phyloP scores from a whole-genome alignment of 2,113 vertebrate species.

The Bambusicola thoracicus region DNA sequence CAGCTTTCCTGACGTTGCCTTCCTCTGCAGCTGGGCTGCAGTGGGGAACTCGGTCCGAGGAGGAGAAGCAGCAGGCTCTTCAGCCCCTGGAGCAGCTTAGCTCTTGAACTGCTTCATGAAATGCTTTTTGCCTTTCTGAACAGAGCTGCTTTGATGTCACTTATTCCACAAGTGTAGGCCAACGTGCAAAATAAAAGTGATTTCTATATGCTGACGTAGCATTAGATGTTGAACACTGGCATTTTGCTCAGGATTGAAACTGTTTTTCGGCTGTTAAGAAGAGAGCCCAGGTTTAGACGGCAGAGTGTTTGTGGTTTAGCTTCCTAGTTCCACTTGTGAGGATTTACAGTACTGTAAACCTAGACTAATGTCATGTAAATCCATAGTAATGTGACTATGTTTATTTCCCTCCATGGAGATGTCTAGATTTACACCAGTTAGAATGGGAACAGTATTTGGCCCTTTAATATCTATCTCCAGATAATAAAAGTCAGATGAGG shows the following conservation, averaged over 20 bases:
- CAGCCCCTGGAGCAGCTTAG: neutral
- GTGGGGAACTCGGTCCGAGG: neutral
- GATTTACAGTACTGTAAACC: conserved; percentile 38
- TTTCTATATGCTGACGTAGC: neutral
- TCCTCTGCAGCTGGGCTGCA: rapidly evolving
- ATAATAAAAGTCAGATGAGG: conserved; percentile 69
- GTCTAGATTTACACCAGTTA: conserved; percentile 51
- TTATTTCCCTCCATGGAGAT: conserved; percentile 36
- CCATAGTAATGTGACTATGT: conserved; percentile 15
- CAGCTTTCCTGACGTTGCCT: neutral
- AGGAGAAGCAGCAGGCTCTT: neutral
- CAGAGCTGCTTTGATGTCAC: neutral
- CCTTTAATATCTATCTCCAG: conserved; percentile 59
- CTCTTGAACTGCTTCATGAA: neutral
- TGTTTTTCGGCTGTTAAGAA: neutral
- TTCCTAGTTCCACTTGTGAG: conserved; percentile 1
- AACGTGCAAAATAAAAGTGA: neutral
- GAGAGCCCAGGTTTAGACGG: neutral
- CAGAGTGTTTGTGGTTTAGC: conserved; percentile 4
- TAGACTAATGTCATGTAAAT: neutral
- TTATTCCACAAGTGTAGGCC: conserved; percentile 9
- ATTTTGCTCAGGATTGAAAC: neutral
- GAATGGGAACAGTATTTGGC: conserved; percentile 54
- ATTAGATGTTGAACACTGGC: neutral
- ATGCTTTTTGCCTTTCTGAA: neutral